Conservation (phyloP, 1,140 invertebrate species). For the Conus betulinus region DNA sequence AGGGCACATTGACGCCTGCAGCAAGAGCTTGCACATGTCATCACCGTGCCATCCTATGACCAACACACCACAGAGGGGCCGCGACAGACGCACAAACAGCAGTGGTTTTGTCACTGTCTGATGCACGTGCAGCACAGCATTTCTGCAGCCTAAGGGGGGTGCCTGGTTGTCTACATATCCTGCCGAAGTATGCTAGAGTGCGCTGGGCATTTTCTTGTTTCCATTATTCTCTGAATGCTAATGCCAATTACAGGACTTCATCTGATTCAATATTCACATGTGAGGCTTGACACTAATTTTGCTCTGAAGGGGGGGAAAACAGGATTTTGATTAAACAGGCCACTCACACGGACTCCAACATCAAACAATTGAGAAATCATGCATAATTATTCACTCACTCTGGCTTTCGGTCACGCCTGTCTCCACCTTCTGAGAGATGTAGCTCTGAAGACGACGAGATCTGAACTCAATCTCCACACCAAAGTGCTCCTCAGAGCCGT, state of each 20-base stretch:
- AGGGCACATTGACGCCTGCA: constrained; percentile 67
- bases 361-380: background rate
- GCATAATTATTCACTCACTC: constrained; percentile 46
- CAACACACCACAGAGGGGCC: background rate
- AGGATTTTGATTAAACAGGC: too few relatives aligned
- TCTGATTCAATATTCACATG: background rate
- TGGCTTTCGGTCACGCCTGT: constrained; percentile 57
- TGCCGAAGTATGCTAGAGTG: too few relatives aligned
- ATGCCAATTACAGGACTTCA: too few relatives aligned
- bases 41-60: background rate
- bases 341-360: background rate
- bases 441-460: constrained; percentile 63
- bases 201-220: too few relatives aligned
- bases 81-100: background rate
- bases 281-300: too few relatives aligned
- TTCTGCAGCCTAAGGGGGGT: too few relatives aligned
- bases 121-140: too few relatives aligned
- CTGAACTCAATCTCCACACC: constrained; percentile 73
- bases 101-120: background rate
- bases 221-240: too few relatives aligned
- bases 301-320: too few relatives aligned
- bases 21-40: too few relatives aligned
- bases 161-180: too few relatives aligned
- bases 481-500: constrained; percentile 73
- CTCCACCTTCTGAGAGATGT: constrained; percentile 66